Evolutionary conservation across 2,797 vertebrate genomes (phyloP).

Genomic region (Phoxinus dragarum): DNA sequence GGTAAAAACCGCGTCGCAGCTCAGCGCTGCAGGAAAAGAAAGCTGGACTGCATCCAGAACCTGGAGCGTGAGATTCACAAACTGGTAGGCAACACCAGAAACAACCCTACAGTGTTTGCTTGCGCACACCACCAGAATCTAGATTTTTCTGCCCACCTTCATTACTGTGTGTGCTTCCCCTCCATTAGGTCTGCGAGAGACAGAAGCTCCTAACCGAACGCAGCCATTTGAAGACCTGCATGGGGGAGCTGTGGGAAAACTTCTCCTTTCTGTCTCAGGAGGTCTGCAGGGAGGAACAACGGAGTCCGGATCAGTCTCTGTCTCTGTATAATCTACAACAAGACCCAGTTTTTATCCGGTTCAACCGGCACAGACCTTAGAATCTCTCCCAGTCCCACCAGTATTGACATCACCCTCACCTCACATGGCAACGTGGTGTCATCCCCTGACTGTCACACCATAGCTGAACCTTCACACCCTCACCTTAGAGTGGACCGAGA

Average conservation of each 20-base stretch:
- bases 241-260: conserved; percentile 95
- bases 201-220: conserved; percentile 93
- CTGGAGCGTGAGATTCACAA: conserved; percentile 94
- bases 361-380: conserved; percentile 57
- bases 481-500: conserved; percentile 27
- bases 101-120: too few relatives aligned
- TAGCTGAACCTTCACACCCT: conserved; percentile 66
- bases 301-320: conserved; percentile 82
- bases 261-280: conserved; percentile 96
- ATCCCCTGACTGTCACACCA: conserved; percentile 75
- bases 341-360: conserved; percentile 68
- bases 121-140: not conserved
- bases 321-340: conserved; percentile 82
- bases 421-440: conserved; percentile 74
- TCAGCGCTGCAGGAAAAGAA: conserved; percentile 94
- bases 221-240: conserved; percentile 92
- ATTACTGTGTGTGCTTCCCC: not conserved
- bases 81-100: conserved; percentile 78
- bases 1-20: conserved; percentile 96
- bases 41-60: conserved; percentile 97
- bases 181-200: conserved; percentile 89
- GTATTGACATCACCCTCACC: conserved; percentile 81
- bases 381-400: conserved; percentile 70
- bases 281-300: conserved; percentile 90
- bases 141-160: not conserved